Base-by-base conservation (phyloP, 2,888 invertebrate genomes). In the Xanthorhoe designata region DNA sequence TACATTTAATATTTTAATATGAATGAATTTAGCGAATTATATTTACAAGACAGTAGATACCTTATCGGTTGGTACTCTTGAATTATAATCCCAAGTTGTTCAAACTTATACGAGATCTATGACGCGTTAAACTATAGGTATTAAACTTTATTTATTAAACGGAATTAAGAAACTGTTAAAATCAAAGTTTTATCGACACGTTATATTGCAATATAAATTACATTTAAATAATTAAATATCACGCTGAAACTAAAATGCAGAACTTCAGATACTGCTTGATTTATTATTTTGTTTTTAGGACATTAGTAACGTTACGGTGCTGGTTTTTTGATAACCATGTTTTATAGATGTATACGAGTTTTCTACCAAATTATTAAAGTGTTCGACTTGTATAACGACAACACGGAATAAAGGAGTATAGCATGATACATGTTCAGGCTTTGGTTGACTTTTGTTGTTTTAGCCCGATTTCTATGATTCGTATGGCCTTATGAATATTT, bases 341-440 rank as follows among this genome's bases (percentile, higher is more conserved):
- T 17, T 47, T 8, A 17, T 17, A 8, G 17, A 47, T 13, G 13
- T 47, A 8, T 47, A 47, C 47, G 47, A 47, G 17, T 47, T n/a
- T 15, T 47, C 47, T 15, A 17, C 15, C 47, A 47, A 47, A 47
- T 47, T 47, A 47, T 47, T 47, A 47, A 47, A 47, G 47, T 17
- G 15, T 17, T 47, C 47, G 47, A 47, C 47, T 47, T 17, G 17
- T 47, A 17, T 51, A 19, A n/a, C 32, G 24, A 56, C 24, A n/a
- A 47, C 47, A 47, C 42, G 10, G 17, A 47, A 47, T 47, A 47
- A 45, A 45, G 5, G 2, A 15, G 15, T 47, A 13, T 4, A 0
- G 17, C 47, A 47, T 17, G 47, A 17, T 47, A 47, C 7, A 2
- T 15, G 6, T 45, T 3, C 5, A 45, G 7, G 47, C 17, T 17